Conservation (phyloP, 2,797 vertebrate genomes). For the Phrynocephalus vlangalii region DNA sequence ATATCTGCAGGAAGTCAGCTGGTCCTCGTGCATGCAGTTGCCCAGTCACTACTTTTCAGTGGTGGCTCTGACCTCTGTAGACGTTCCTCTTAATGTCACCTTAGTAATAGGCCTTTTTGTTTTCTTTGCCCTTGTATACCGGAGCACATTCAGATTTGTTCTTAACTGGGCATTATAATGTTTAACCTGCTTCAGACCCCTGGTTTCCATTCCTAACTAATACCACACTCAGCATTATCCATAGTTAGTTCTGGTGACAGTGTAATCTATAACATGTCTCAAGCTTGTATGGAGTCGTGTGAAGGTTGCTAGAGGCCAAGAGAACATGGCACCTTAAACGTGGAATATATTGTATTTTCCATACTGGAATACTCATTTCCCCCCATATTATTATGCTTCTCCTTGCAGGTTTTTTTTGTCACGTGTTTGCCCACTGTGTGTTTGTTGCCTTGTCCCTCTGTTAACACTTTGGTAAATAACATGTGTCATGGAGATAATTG, state of each 20-base stretch:
- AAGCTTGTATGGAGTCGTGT: not conserved
- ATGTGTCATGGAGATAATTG: constrained; percentile 19
- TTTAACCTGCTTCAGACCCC: not conserved
- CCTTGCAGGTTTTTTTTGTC: not conserved
- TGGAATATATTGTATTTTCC: not conserved
- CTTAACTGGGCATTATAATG: not conserved
- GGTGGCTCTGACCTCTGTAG: not conserved
- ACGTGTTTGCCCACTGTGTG: not conserved
- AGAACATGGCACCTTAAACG: not conserved
- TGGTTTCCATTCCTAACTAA: not conserved
- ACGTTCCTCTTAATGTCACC: not conserved
- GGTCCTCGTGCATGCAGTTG: too few species aligned
- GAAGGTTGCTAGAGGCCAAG: not conserved
- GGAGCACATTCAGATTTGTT: not conserved
- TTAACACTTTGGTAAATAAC: constrained; percentile 13
- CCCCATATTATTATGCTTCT: not conserved
- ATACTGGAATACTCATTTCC: not conserved
- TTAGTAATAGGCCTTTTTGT: not conserved
- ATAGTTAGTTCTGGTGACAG: too few species aligned
- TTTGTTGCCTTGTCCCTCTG: not conserved
- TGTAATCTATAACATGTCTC: not conserved
- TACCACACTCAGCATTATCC: not conserved
- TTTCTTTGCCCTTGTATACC: not conserved
- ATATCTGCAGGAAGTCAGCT: not conserved
- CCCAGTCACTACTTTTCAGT: too few species aligned